These are phyloP conservation scores for Anguilla obscura DNA, from an alignment of 2,797 vertebrate species.

Conservation along the genomic window DNA sequence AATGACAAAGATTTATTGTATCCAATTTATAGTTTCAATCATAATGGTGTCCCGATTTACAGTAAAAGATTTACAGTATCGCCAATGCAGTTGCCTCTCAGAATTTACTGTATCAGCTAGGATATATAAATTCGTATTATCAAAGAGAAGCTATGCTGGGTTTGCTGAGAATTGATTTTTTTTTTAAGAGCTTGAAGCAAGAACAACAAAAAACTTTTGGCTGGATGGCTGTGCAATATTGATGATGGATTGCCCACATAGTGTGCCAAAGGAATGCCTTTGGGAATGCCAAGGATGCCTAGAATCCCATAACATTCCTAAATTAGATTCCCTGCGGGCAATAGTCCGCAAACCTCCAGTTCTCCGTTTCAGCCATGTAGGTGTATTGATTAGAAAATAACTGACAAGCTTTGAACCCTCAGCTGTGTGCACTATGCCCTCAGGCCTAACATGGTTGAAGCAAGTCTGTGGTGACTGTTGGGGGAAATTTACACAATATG, in stretches of 20 bases:
- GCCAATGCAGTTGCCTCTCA: too few species aligned
- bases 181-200: slow-evolving; percentile 8
- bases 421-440: slow-evolving; percentile 12
- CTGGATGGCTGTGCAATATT: slow-evolving; percentile 30
- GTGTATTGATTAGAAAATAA: slow-evolving; percentile 35
- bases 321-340: slow-evolving; percentile 23
- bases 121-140: not conserved
- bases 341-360: not conserved
- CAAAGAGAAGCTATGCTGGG: not conserved
- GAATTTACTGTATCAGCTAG: too few species aligned
- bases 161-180: not conserved
- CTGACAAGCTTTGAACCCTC: slow-evolving; percentile 18
- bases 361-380: slow-evolving; percentile 18
- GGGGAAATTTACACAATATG: not conserved
- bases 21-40: not conserved
- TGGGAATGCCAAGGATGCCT: not conserved
- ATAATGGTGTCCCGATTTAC: not conserved
- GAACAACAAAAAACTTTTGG: not conserved
- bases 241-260: slow-evolving; percentile 32
- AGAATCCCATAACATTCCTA: slow-evolving; percentile 30
- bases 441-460: not conserved
- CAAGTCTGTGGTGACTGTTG: not conserved
- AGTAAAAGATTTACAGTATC: not conserved
- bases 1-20: not conserved
- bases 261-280: not conserved